Evolutionary conservation across 2,888 invertebrate species (phyloP), one percentile per base, ranked within the genome.

Genomic region (Julus scanicus): DNA sequence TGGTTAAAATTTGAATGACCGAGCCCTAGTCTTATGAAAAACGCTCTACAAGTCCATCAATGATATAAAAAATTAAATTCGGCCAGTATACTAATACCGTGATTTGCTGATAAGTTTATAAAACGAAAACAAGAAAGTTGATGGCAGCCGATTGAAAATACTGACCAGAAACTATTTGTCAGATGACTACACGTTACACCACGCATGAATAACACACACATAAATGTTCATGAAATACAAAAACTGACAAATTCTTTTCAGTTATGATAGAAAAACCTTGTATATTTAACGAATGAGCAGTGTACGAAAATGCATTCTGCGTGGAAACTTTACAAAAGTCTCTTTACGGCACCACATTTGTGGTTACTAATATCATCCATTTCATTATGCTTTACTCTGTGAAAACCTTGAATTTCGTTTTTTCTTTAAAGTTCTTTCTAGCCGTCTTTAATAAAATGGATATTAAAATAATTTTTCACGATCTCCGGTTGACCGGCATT

Each of bases 281-380:
- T 71, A 71, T 71, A 71, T 29, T 71, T 71, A 71, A 71, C 71
- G 71, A 71, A 71, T 71, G 71, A 71, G 71, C 71, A 71, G 71
- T 71, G 71, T 71, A 71, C 71, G 71, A 71, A 71, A 71, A 71
- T 71, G 71, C 71, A 71, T 71, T 71, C 71, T 71, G 71, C 71
- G 29, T 71, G 71, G 71, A 71, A 71, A 71, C 71, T 71, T 71
- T 71, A 71, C 71, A 71, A 71, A 71, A 71, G 71, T 29, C 29
- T 29, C 71, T 71, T 71, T 20, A 71, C 71, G 29, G 71, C n/a
- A 71, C 71, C 71, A 71, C 71, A 71, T 71, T 20, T 71, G 71
- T 71, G 71, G 71, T 71, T 71, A 71, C 71, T 71, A 71, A 71
- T 71, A 71, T 71, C 29, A 29, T 71, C 71, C 71, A 71, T 5